phyloP scores from a whole-genome alignment of 1,140 invertebrate genomes.

The Steinernema khuongi region DNA sequence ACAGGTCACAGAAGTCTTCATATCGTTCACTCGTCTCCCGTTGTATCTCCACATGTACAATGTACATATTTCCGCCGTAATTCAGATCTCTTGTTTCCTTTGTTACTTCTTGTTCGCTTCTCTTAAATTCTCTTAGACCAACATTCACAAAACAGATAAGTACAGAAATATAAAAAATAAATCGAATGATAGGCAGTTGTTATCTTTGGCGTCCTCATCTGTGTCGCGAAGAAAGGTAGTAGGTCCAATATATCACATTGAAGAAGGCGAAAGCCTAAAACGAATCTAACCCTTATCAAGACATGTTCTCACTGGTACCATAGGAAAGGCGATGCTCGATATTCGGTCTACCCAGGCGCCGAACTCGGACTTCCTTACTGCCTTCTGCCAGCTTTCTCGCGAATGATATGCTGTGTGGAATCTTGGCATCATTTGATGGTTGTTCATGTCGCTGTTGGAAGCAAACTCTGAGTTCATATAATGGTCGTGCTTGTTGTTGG shows the following conservation, averaged over 20 bases:
- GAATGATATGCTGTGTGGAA: slow-evolving; percentile 23
- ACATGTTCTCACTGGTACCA: slow-evolving; percentile 20
- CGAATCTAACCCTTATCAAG: slow-evolving; percentile 12
- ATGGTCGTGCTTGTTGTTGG: neutral
- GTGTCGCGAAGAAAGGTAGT: slow-evolving; percentile 37
- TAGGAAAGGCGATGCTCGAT: slow-evolving; percentile 50
- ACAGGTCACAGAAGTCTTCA: neutral
- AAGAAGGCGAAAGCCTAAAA: slow-evolving; percentile 54
- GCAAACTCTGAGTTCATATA: neutral
- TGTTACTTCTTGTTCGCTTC: too few species aligned
- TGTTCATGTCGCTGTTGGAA: neutral
- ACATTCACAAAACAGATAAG: neutral
- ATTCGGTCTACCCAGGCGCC: slow-evolving; percentile 50
- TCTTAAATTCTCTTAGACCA: too few species aligned
- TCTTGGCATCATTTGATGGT: slow-evolving; percentile 8
- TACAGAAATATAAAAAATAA: slow-evolving; percentile 3
- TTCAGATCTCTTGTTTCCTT: neutral
- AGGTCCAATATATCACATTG: slow-evolving; percentile 54
- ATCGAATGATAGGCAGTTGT: neutral
- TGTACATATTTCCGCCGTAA: neutral
- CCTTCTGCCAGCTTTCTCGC: slow-evolving; percentile 25
- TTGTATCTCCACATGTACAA: neutral
- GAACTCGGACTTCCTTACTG: slow-evolving; percentile 36
- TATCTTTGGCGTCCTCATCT: neutral
- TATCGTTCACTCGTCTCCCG: neutral